These are phyloP conservation scores for Momotus momota DNA, from an alignment of 2,797 vertebrate species.

Conservation along the genomic window DNA sequence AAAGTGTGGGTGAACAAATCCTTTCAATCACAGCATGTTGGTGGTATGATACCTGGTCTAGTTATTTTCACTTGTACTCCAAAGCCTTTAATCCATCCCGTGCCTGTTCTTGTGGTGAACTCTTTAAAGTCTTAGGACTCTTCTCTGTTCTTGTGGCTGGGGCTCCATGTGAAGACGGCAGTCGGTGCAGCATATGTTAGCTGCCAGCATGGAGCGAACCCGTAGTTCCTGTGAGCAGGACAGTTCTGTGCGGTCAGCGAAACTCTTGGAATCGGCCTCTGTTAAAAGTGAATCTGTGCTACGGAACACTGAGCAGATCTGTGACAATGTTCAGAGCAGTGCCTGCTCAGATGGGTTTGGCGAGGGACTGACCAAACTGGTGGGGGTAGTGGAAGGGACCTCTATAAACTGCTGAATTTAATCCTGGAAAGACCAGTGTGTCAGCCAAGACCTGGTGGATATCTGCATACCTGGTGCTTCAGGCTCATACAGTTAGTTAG, in stretches of 20 bases:
- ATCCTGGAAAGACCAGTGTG: neutral
- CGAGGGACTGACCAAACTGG: neutral
- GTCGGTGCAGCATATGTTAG: neutral
- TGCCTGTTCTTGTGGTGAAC: neutral
- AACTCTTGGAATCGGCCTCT: neutral
- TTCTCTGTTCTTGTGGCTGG: neutral
- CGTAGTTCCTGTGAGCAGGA: accelerated
- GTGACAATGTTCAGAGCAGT: neutral
- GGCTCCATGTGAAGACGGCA: neutral
- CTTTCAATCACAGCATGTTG: neutral
- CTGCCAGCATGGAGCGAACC: neutral
- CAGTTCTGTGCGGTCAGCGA: neutral
- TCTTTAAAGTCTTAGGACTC: neutral
- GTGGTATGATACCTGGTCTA: neutral
- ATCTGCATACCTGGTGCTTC: neutral
- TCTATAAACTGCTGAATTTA: neutral
- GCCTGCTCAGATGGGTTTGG: neutral
- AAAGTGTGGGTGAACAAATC: neutral
- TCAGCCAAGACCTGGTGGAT: neutral
- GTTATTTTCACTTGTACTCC: neutral
- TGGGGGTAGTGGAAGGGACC: neutral
- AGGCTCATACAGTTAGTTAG: neutral
- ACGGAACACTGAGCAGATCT: neutral
- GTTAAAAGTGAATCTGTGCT: neutral
- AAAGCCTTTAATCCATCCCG: neutral